Evolutionary conservation across 2,888 invertebrate genomes (phyloP).

Genomic region (Xylota segnis): DNA sequence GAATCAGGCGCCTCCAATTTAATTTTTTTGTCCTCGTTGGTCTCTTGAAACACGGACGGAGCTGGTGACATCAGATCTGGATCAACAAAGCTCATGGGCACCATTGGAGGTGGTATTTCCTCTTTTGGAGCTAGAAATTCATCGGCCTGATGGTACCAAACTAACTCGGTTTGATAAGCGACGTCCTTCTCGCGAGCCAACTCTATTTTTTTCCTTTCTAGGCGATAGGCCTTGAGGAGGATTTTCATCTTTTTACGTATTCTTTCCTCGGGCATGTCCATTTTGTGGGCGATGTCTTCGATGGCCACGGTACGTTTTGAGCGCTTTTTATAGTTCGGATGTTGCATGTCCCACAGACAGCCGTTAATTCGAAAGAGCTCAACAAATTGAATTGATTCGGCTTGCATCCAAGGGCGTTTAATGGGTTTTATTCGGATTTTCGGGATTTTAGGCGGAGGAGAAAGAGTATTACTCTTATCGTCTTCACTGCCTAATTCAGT

Average conservation of each 20-base stretch:
- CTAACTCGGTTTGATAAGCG: slow-evolving; percentile 69
- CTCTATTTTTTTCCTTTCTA: slow-evolving; percentile 71
- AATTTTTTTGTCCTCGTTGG: slow-evolving; percentile 34
- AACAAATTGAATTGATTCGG: slow-evolving; percentile 77
- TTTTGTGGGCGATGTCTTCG: slow-evolving; percentile 74
- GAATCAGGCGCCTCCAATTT: slow-evolving; percentile 58
- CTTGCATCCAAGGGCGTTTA: slow-evolving; percentile 71
- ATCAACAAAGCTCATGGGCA: slow-evolving; percentile 70
- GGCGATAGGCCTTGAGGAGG: slow-evolving; percentile 66
- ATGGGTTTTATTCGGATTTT: slow-evolving; percentile 62
- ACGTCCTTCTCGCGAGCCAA: slow-evolving; percentile 17
- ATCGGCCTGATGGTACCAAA: slow-evolving; percentile 77
- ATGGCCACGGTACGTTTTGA: slow-evolving; percentile 44
- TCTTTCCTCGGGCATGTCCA: slow-evolving; percentile 73
- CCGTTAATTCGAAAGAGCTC: slow-evolving; percentile 69
- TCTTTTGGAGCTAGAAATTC: slow-evolving; percentile 36
- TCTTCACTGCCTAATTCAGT: slow-evolving; percentile 31
- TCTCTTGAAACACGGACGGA: slow-evolving; percentile 50
- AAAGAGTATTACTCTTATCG: background rate
- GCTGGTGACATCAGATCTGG: slow-evolving; percentile 74
- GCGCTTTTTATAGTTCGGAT: slow-evolving; percentile 44
- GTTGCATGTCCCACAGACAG: slow-evolving; percentile 60
- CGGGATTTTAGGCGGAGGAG: slow-evolving; percentile 29
- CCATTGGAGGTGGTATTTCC: background rate
- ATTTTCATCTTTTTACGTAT: slow-evolving; percentile 76